Base-by-base conservation (phyloP, 2,888 invertebrate genomes). In the Himalopsyche japonica region DNA sequence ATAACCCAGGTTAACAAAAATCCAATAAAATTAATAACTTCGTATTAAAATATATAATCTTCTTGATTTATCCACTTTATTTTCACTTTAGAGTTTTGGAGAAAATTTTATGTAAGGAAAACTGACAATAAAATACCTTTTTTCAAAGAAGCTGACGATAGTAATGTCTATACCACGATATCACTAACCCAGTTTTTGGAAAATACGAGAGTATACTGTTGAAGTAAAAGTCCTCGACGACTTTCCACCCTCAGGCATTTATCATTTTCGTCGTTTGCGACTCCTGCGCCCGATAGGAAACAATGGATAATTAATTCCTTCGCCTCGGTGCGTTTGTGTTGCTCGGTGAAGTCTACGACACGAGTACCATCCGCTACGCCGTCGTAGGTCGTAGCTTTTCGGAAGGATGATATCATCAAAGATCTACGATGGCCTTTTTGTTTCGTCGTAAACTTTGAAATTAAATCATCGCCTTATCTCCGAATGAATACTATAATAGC, bases 351-450 rank as follows among this genome's bases (percentile, higher is more conserved):
- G 70, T 27, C 70, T 27, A 24, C 27, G 70, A 27, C 27, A 30
- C 70, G 24, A 57, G 70, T 70, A 27, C 70, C 27, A 24, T 43
- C 43, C 43, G 24, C 70, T 70, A 70, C 70, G 70, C 30, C 24
- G 27, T 15, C 70, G 70, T 70, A 70, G 30, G 24, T 70, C 70
- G 70, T 70, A 70, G 30, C 70, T 30, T 12, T 70, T 27, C 24
- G 24, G 70, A 70, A 27, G 70, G 27, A 70, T 70, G 24, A 70
- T 70, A 70, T 70, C 70, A 15, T 30, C 27, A 27, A 70, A 70
- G 70, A 70, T 70, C 70, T 70, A 70, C 70, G 70, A 70, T 70
- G 70, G 70, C 70, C 70, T 70, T 70, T 70, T 70, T 70, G 70
- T 70, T 70, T 70, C 27, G 70, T 27, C 15, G 30, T 70, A 70